phyloP scores from a whole-genome alignment of 1,140 invertebrate genomes.

The Cotesia vestalis region DNA sequence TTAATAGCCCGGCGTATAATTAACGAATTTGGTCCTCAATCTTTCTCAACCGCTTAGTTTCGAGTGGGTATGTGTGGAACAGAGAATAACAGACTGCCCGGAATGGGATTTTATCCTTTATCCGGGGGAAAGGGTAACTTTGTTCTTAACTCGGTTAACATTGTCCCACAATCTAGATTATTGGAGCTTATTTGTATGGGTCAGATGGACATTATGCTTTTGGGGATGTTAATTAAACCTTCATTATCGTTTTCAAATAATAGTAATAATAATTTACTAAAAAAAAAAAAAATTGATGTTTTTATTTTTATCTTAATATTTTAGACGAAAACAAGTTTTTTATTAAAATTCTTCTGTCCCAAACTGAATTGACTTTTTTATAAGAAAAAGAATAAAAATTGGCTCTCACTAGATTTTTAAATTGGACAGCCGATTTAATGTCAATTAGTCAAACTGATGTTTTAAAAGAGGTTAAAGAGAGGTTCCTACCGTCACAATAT shows the following conservation, averaged over 20 bases:
- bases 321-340: no score
- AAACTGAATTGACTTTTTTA: no score
- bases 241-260: neutral
- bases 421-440: no score
- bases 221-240: neutral
- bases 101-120: constrained; percentile 8
- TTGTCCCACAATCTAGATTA: constrained; percentile 28
- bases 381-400: no score
- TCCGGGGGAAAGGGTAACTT: constrained; percentile 6
- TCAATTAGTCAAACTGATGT: no score
- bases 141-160: constrained; percentile 31
- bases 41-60: constrained; percentile 24
- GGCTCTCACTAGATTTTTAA: no score
- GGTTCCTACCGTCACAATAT: no score
- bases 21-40: constrained; percentile 38
- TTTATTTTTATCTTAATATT: no score
- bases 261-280: neutral
- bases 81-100: neutral
- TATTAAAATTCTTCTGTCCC: no score
- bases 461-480: no score
- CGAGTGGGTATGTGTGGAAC: neutral
- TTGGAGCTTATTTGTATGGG: constrained; percentile 23
- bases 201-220: constrained; percentile 1
- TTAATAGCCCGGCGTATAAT: constrained; percentile 36
- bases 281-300: no score